Evolutionary conservation across 2,113 vertebrate species (phyloP), one percentile per base, ranked within the genome.

Genomic region (Oncorhynchus gorbuscha): DNA sequence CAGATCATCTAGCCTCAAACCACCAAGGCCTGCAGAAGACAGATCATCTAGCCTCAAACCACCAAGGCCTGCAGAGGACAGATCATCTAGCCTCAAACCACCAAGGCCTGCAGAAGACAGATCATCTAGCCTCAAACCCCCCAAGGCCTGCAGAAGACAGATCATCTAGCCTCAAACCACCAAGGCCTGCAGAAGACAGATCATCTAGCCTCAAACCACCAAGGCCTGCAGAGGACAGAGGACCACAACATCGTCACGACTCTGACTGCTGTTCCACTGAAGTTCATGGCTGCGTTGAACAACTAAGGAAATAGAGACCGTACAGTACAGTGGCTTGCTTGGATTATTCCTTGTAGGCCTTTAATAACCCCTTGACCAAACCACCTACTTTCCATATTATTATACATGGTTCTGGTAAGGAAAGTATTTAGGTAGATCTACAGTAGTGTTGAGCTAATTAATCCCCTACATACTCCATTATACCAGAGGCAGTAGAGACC

Each of bases 161-260:
- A 62, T n/a, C n/a, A n/a, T n/a, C n/a, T 67, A 67, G 49, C 66
- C 48, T 74, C 70, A 64, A 66, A 79, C 66, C 65, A 45, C 74
- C 49, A 67, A 71, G 75, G 22, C 70, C 66, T 62, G n/a, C 14
- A 22, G 59, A 62, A 35, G 32, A 35, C 32, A 35, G 32, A 66
- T 48, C 3, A 0, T 45, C 55, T 61, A 61, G 49, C 71, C 48
- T 74, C 70, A 64, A 67, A 79, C 66, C 58, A 64, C 74, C 51
- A 67, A 71, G 75, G 22, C 70, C 71, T 24, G n/a, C 16, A 22
- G 59, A 62, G 59, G 59, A 24, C 59, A 9, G 16, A 62, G n/a
- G 20, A n/a, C 8, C n/a, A 16, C 20, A 9, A 16, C 18, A 62
- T 22, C n/a, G 3, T 24, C 59, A 2, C 59, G 18, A 55, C 51